Evolutionary conservation across 2,888 invertebrate genomes (phyloP), one percentile per base, ranked within the genome.

Genomic region (Parnassius mnemosyne): DNA sequence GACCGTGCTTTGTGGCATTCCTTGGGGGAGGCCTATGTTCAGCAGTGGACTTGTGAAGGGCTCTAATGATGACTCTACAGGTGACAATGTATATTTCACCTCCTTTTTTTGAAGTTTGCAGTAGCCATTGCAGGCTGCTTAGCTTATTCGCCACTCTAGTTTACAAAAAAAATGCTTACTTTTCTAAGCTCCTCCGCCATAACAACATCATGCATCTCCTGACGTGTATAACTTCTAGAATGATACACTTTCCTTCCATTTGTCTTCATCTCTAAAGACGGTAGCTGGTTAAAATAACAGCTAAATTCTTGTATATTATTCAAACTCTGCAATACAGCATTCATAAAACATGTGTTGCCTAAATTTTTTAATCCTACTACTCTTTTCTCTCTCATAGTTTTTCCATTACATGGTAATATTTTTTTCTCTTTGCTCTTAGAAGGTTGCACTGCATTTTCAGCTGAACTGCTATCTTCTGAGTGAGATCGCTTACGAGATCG

Each of bases 281-380:
- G 96, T 79, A 96, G 86, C 79, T 95, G 94, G 79, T 95, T 96
- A 73, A 96, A 95, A 82, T 96, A 96, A 74, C 94, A 94, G 84
- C 95, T 96, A 80, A 96, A 96, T 77, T 95, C 95, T 81, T 95
- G 95, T 77, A 96, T 96, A 83, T 96, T 96, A 80, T 96, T 96
- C 86, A 96, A 92, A 71, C 96, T 96, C 81, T 96, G 96, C 65
- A 96, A 87, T 64, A 96, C 96, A 20, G 96, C 95, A 85, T 96
- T 96, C 96, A 96, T 96, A 79, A 96, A 96, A 83, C 96, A 96
- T 57, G 96, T 96, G 80, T 96, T 96, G 70, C 96, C 96, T 79
- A 96, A 91, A 89, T 96, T 96, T 76, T 95, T 92, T 77, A 96
- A 89, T 47, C 96, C 96, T 71, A 95, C 94, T 64, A 95, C 93